These are phyloP conservation scores for Timema podura DNA, from an alignment of 2,888 invertebrate species.

Conservation along the genomic window DNA sequence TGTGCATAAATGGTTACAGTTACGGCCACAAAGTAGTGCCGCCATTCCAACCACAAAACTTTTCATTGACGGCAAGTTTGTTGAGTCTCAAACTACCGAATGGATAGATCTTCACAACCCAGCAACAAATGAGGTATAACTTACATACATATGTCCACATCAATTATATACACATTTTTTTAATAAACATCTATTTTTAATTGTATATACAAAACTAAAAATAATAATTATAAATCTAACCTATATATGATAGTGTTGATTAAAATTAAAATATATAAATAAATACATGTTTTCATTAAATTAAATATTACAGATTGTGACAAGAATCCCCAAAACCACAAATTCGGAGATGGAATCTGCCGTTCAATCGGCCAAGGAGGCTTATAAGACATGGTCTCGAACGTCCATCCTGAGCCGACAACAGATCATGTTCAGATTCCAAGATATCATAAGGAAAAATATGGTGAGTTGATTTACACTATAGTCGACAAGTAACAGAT, in stretches of 20 bases:
- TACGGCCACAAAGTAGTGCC: constrained; percentile 52
- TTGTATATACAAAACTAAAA: background rate
- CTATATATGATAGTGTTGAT: background rate
- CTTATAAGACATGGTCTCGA: constrained; percentile 78
- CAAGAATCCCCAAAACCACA: constrained; percentile 86
- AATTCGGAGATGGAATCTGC: constrained; percentile 85
- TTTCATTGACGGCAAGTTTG: constrained; percentile 90
- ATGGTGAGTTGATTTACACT: constrained; percentile 49
- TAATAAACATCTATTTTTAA: background rate
- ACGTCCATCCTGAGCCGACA: constrained; percentile 90
- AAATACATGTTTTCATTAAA: background rate
- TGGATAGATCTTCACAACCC: constrained; percentile 97
- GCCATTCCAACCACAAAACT: constrained; percentile 76
- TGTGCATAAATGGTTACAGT: background rate
- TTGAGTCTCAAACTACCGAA: constrained; percentile 86
- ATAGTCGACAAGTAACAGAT: too few relatives aligned
- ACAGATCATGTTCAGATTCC: constrained; percentile 68
- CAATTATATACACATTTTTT: background rate
- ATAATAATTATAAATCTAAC: background rate
- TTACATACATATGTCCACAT: background rate
- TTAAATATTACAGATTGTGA: constrained; percentile 45
- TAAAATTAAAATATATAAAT: background rate
- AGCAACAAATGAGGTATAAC: constrained; percentile 74
- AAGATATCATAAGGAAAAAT: constrained; percentile 80
- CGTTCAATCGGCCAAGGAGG: constrained; percentile 77